A percentile compares a stretch with the other conserved stretches of the same genome.
Evolutionary conservation across 2,888 invertebrate species (phyloP).

Genomic region (Lypha dubia): DNA sequence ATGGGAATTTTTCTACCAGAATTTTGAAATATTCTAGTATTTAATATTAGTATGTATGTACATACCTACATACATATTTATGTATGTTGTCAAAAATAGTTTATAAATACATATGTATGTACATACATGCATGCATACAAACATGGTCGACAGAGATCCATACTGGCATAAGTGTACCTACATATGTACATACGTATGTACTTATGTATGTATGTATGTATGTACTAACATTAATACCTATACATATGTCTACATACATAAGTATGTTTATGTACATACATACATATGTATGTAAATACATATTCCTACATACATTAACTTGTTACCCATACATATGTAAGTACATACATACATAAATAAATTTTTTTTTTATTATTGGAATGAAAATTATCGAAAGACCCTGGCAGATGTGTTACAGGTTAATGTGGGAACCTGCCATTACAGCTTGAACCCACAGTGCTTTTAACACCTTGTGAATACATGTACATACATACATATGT

Average conservation of each 20-base stretch:
- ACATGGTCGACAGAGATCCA: constrained; percentile 4
- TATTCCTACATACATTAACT: constrained; percentile 10
- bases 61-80: constrained; percentile 18
- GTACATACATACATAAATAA: not conserved
- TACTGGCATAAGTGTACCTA: constrained; percentile 23
- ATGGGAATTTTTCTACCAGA: constrained; percentile 48
- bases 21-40: constrained; percentile 67
- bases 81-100: constrained; percentile 66
- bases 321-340: not conserved
- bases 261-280: too few species aligned
- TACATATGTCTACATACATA: not conserved
- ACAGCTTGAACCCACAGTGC: too few species aligned
- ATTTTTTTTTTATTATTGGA: too few species aligned
- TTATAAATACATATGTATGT: constrained; percentile 50
- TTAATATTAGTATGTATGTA: constrained; percentile 50
- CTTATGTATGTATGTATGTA: not conserved
- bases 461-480: too few species aligned
- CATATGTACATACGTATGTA: not conserved
- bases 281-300: too few species aligned
- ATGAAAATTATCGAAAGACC: too few species aligned
- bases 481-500: too few species aligned
- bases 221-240: not conserved
- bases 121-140: constrained; percentile 12
- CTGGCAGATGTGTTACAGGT: too few species aligned
- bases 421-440: too few species aligned